Percentiles rank a stretch among this genome's conserved stretches.
Conservation (phyloP, 2,113 vertebrate species). For the Perca flavescens region DNA sequence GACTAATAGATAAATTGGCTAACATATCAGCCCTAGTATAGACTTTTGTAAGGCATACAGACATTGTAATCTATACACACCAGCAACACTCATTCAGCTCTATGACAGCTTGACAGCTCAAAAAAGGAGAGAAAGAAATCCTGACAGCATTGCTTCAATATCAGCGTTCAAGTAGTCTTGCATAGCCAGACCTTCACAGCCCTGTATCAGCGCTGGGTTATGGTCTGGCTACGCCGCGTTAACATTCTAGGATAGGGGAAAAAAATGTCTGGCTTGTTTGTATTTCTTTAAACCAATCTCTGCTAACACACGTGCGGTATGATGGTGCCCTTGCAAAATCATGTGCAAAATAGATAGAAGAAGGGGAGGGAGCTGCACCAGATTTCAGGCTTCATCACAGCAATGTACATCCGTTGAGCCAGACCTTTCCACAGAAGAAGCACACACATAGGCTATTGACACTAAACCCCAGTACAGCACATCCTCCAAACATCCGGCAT, state of each 20-base stretch:
- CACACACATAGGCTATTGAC: constrained; percentile 10
- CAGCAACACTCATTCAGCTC: constrained; percentile 3
- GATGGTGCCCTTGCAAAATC: too few relatives aligned
- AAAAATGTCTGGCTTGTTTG: too few relatives aligned
- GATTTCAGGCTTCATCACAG: too few relatives aligned
- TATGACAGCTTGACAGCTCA: constrained; percentile 4
- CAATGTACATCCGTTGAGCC: too few relatives aligned
- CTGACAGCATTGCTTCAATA: constrained; percentile 28
- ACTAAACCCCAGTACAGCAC: constrained; percentile 3
- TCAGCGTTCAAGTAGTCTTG: constrained; percentile 2
- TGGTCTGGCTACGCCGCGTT: too few relatives aligned
- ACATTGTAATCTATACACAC: background rate
- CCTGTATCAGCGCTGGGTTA: too few relatives aligned
- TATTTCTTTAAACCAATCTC: too few relatives aligned
- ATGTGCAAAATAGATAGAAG: too few relatives aligned
- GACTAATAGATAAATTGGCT: background rate
- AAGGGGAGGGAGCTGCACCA: too few relatives aligned
- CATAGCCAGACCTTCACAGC: too few relatives aligned
- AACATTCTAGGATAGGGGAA: too few relatives aligned
- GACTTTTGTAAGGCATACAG: background rate
- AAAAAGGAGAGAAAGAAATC: background rate
- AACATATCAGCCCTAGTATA: background rate
- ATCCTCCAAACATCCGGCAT: background rate
- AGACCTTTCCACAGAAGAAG: background rate
- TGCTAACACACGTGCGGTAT: too few relatives aligned